These are phyloP conservation scores for Onychomys arenicola DNA, from an alignment of 2,797 vertebrate species.

Conservation along the genomic window DNA sequence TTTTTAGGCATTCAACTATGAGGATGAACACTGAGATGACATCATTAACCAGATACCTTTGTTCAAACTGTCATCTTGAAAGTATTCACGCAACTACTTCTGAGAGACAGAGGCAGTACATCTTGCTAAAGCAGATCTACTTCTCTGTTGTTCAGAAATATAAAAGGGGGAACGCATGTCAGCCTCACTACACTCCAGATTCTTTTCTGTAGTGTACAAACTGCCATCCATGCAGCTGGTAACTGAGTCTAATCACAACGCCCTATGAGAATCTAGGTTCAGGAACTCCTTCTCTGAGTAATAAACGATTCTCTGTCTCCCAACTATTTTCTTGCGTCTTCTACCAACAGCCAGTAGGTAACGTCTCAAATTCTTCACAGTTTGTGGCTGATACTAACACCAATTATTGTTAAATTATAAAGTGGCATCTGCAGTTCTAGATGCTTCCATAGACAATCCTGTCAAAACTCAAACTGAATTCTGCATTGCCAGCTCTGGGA, in stretches of 20 bases:
- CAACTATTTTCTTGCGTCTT: not conserved
- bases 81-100: not conserved
- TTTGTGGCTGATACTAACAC: not conserved
- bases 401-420: conserved; percentile 10
- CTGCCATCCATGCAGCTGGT: not conserved
- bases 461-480: conserved; percentile 4
- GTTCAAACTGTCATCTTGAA: not conserved
- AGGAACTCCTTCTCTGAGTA: conserved; percentile 3
- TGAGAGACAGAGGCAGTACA: not conserved
- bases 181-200: not conserved
- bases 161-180: no score
- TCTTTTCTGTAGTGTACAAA: not conserved
- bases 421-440: not conserved
- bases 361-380: not conserved
- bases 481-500: not conserved
- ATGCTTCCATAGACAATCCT: not conserved
- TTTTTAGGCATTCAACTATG: not conserved
- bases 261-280: not conserved
- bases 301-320: not conserved
- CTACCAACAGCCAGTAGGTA: not conserved
- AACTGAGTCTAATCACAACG: not conserved
- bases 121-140: not conserved
- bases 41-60: not conserved
- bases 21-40: not conserved
- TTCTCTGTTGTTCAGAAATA: not conserved